Conservation (phyloP, 1,140 invertebrate species). For the Anthonomus grandis region DNA sequence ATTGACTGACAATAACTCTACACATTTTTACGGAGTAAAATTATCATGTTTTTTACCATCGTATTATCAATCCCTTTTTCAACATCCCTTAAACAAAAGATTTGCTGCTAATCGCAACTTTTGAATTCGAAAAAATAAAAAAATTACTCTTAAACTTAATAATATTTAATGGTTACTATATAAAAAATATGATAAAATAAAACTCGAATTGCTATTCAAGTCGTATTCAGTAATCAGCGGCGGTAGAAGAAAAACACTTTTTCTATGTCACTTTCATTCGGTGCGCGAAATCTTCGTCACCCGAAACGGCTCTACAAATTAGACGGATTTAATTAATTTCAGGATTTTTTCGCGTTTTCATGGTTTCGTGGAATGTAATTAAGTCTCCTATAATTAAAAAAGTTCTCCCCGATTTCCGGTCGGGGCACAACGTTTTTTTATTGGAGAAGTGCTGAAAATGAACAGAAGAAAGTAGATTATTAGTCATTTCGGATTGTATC, state of each 20-base stretch:
- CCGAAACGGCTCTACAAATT: conserved; percentile 14
- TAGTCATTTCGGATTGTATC: no score
- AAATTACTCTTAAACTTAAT: no score
- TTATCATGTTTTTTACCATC: no score
- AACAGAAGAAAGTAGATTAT: conserved; percentile 11
- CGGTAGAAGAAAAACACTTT: conserved; percentile 9
- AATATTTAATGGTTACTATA: no score
- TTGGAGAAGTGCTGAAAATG: neutral
- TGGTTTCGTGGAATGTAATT: conserved; percentile 25
- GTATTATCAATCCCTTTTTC: no score
- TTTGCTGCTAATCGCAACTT: no score
- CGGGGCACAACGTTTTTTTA: no score
- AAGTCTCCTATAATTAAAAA: conserved; percentile 29
- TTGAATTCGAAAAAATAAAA: no score
- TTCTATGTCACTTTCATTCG: conserved; percentile 14
- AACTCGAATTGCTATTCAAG: neutral
- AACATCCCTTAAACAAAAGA: no score
- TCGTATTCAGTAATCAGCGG: neutral
- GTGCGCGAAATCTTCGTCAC: conserved; percentile 3
- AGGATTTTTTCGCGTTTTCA: conserved; percentile 24
- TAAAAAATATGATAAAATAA: no score
- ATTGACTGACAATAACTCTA: no score
- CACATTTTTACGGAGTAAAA: no score
- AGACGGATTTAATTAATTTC: conserved; percentile 26
- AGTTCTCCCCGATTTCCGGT: conserved; percentile 23